Evolutionary conservation across 2,113 vertebrate species (phyloP), one percentile per base, ranked within the genome.

Genomic region (Oreochromis tanganicae): DNA sequence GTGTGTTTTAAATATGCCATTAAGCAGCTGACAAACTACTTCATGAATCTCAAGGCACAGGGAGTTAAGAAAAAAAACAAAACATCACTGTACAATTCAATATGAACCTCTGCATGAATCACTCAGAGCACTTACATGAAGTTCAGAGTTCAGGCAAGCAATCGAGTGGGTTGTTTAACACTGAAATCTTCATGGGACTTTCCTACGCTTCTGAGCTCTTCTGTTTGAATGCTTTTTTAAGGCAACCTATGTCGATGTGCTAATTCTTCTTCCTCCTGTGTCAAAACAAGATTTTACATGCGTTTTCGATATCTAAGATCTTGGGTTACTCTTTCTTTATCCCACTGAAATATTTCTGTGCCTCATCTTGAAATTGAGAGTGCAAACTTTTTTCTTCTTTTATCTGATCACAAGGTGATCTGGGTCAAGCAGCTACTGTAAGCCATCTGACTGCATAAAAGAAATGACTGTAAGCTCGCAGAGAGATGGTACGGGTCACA

Each of bases 41-140:
- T 80, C 32, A 86, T 85, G 41, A 87, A 85, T 86, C 73, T 80
- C 43, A 43, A 56, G 71, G 56, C 54, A 63, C 24, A 75, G 13
- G 83, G 66, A 87, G 27, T 89, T 13, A 59, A 63, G n/a, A 34
- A 27, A 14, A 38, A 3, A 43, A n/a, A n/a, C n/a, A n/a, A n/a
- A n/a, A n/a, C 9, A 63, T 84, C 84, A 87, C 73, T 82, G 14
- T 63, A 75, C 80, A 66, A 90, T 88, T 91, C 80, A 87, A 55
- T 81, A 84, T 41, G 14, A 85, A 82, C 82, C 63, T 80, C 66
- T 55, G 41, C 84, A 89, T 82, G 29, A 90, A 86, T 92, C 84
- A 87, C 79, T 87, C 81, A 6, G 54, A 13, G 36, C 63, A 90
- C 85, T 88, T 81, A 83, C 80, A 82, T 80, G 21, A 9, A 21